phyloP scores from a whole-genome alignment of 1,140 invertebrate genomes.

The Cotesia vestalis region DNA sequence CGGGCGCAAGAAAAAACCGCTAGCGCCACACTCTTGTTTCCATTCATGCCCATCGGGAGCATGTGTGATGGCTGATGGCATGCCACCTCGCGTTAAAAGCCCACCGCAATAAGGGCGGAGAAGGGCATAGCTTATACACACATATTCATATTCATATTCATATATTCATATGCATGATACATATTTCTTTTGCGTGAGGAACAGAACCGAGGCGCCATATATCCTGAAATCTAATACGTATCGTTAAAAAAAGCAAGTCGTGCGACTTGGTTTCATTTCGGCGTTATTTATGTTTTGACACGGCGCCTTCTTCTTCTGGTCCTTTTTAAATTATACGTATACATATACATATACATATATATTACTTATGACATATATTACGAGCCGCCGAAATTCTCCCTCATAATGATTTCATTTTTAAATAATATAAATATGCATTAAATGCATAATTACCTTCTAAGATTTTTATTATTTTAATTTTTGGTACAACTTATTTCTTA shows the following conservation, averaged over 20 bases:
- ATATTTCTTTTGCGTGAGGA: not conserved
- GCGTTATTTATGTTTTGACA: conserved; percentile 42
- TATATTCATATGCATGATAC: too few species aligned
- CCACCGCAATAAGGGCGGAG: not conserved
- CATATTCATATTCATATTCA: too few species aligned
- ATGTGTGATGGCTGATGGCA: not conserved
- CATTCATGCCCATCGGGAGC: not conserved
- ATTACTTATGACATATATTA: too few species aligned
- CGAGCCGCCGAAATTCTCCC: not conserved
- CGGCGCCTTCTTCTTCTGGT: conserved; percentile 25
- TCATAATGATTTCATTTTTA: not conserved
- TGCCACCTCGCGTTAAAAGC: not conserved
- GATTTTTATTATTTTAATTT: conserved; percentile 1
- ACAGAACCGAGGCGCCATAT: conserved; percentile 34
- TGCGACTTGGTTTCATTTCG: conserved; percentile 32
- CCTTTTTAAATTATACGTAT: not conserved
- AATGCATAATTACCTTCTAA: conserved; percentile 19
- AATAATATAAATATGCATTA: conserved; percentile 13
- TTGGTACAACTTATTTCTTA: not conserved
- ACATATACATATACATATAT: too few species aligned
- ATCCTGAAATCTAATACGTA: conserved; percentile 42
- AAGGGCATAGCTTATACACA: not conserved
- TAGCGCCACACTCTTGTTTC: conserved; percentile 7
- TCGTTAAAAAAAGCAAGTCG: conserved; percentile 40
- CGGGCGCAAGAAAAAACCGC: conserved; percentile 1